A percentile compares a stretch with the other conserved stretches of the same genome.
Conservation (phyloP, 2,797 vertebrate species). For the Tapirus indicus region DNA sequence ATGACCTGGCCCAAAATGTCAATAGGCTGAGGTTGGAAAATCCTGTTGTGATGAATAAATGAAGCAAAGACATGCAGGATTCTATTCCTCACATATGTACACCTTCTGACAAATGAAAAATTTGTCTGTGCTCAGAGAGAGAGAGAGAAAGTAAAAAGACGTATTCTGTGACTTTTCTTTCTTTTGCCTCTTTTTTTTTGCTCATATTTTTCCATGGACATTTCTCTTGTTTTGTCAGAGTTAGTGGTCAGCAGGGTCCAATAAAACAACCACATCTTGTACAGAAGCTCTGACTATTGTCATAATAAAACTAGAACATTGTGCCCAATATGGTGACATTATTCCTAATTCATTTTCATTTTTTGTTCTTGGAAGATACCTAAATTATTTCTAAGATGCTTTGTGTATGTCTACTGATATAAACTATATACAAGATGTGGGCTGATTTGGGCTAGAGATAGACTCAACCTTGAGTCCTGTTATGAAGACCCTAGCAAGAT, state of each 20-base stretch:
- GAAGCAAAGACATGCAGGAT: neutral
- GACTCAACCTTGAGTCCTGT: neutral
- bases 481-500: neutral
- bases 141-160: neutral
- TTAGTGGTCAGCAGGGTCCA: conserved; percentile 28
- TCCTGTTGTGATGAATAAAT: neutral
- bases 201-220: neutral
- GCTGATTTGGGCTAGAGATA: neutral
- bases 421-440: neutral
- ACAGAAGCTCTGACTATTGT: conserved; percentile 48
- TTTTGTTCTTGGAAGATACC: conserved; percentile 55
- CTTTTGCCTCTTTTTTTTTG: neutral
- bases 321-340: conserved; percentile 4
- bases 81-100: neutral
- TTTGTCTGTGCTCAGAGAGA: neutral
- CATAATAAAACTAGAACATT: conserved; percentile 69
- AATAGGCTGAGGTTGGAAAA: neutral
- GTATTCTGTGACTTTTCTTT: neutral
- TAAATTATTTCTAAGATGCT: conserved; percentile 69
- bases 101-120: conserved; percentile 11
- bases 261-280: conserved; percentile 52
- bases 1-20: neutral
- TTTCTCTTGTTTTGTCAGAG: conserved; percentile 40
- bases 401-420: conserved; percentile 29
- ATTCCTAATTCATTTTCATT: conserved; percentile 69